Percentiles rank a stretch among this genome's conserved stretches.
Evolutionary conservation across 23 tunicate genomes (phyloP).

Genomic region (Trididemnum miniatum): DNA sequence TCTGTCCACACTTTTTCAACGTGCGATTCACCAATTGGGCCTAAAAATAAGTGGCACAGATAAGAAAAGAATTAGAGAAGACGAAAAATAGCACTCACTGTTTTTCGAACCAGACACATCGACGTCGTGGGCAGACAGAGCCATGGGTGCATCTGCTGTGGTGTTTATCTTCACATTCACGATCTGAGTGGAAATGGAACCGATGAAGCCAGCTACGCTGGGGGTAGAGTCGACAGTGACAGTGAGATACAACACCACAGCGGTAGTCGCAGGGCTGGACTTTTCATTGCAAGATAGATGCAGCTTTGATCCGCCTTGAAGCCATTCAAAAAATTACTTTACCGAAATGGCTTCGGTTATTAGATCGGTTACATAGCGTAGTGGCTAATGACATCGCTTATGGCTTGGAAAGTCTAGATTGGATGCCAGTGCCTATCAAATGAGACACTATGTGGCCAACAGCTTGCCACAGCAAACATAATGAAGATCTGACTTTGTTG

Average conservation of each 20-base stretch:
- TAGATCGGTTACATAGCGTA: too few species aligned
- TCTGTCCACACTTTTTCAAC: slow-evolving; percentile 75
- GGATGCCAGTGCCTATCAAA: too few species aligned
- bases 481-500: too few species aligned
- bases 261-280: not conserved
- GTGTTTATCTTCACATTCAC: slow-evolving; percentile 30
- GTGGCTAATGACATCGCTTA: too few species aligned
- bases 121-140: slow-evolving; percentile 6
- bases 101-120: slow-evolving; percentile 46
- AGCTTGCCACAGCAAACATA: too few species aligned
- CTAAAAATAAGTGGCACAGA: too few species aligned
- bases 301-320: slow-evolving; percentile 54
- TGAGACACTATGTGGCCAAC: too few species aligned
- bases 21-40: slow-evolving; percentile 60
- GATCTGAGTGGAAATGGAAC: not conserved
- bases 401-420: too few species aligned
- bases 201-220: slow-evolving; percentile 8
- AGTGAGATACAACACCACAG: slow-evolving; percentile 33
- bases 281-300: slow-evolving; percentile 20
- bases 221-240: not conserved
- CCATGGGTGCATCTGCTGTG: not conserved
- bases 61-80: too few species aligned
- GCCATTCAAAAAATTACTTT: too few species aligned
- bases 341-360: too few species aligned
- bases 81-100: slow-evolving; percentile 22